Evolutionary conservation across 2,797 vertebrate genomes (phyloP).

Genomic region (Hapalemur alaotrensis): DNA sequence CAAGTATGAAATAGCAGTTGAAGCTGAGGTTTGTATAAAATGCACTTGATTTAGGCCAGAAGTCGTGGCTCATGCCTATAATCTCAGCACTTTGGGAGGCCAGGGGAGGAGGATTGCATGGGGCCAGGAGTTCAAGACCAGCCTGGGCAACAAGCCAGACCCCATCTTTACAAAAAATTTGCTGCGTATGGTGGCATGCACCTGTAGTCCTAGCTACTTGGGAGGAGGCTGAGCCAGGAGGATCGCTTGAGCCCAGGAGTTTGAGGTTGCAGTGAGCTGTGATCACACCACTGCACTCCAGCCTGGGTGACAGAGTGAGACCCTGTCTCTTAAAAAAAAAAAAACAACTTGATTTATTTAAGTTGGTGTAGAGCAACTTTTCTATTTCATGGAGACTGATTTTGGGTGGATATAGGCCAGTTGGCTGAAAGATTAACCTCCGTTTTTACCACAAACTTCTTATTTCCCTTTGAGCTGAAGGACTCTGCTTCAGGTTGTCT

Average conservation of each 20-base stretch:
- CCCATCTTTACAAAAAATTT: no score
- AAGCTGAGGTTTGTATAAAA: constrained; percentile 90
- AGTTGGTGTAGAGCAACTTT: background rate
- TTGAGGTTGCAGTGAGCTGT: no score
- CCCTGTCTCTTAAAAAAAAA: background rate
- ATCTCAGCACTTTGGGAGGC: background rate
- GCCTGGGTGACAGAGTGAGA: background rate
- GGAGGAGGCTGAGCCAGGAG: no score
- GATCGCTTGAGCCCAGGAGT: no score
- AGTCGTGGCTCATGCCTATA: background rate
- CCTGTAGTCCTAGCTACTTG: no score
- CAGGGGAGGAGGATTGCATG: background rate
- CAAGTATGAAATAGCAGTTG: constrained; percentile 94
- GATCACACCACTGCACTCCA: no score
- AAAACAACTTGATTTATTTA: background rate
- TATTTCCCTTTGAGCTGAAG: background rate
- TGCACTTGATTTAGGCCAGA: background rate
- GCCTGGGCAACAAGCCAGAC: no score
- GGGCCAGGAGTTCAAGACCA: no score
- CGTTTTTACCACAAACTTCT: background rate
- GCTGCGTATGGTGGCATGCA: no score
- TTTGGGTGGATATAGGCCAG: background rate
- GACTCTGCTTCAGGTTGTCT: background rate
- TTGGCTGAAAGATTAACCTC: background rate
- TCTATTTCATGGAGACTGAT: background rate